Conservation (phyloP, 2,888 invertebrate species). For the Aspidiotus destructor region DNA sequence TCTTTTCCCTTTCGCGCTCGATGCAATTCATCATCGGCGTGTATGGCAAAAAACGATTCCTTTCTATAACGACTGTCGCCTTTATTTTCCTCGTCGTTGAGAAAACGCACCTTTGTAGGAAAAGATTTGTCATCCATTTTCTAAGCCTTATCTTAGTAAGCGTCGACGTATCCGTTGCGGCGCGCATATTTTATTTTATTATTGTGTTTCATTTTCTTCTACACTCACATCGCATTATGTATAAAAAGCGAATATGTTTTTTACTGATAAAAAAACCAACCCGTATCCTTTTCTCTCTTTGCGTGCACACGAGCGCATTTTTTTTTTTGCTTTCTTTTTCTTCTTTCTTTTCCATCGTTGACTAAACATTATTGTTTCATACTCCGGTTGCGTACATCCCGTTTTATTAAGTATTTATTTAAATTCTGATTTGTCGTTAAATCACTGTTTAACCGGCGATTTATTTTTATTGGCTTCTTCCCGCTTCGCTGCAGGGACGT, state of each 20-base stretch:
- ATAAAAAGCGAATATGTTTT: slow-evolving; percentile 30
- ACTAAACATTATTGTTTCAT: slow-evolving; percentile 1
- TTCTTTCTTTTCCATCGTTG: not conserved
- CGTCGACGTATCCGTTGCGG: slow-evolving; percentile 28
- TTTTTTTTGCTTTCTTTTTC: not conserved
- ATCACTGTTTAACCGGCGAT: not conserved
- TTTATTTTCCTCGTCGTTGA: slow-evolving; percentile 10
- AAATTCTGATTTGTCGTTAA: slow-evolving; percentile 4
- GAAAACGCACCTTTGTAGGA: slow-evolving; percentile 15
- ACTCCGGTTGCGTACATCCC: slow-evolving; percentile 1
- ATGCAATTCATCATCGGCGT: slow-evolving; percentile 10
- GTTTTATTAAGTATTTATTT: slow-evolving; percentile 3
- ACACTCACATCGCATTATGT: slow-evolving; percentile 25
- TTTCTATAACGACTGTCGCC: slow-evolving; percentile 2
- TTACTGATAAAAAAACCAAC: slow-evolving; percentile 22
- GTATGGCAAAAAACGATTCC: slow-evolving; percentile 7
- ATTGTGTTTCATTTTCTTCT: slow-evolving; percentile 30
- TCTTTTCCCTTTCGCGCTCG: no score
- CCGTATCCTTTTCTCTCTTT: not conserved
- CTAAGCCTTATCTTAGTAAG: slow-evolving; percentile 13
- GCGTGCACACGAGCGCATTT: not conserved
- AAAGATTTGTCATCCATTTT: slow-evolving; percentile 33
- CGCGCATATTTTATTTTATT: slow-evolving; percentile 31
- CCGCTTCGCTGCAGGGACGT: no score
- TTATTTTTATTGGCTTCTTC: not conserved